Conservation (phyloP, 2,797 vertebrate species). For the Philypnodon macrostomus region DNA sequence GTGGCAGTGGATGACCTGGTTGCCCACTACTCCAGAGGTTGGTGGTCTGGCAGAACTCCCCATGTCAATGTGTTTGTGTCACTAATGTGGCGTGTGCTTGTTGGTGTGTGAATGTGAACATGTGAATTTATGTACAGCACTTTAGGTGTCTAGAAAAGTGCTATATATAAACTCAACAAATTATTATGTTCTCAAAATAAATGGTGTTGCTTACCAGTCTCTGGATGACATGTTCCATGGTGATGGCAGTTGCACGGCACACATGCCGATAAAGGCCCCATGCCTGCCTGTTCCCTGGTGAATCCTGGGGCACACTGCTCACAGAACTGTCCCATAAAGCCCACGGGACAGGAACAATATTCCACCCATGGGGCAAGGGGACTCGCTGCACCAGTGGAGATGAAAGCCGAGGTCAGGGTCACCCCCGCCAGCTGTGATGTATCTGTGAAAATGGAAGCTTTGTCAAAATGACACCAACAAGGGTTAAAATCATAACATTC, state of each 20-base stretch:
- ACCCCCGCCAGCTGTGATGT: conserved; percentile 77
- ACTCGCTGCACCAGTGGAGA: conserved; percentile 1
- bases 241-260: conserved; percentile 87
- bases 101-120: no score
- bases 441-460: conserved; percentile 65
- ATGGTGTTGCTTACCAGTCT: conserved; percentile 74
- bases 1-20: no score
- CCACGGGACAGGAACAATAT: conserved; percentile 81
- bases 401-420: conserved; percentile 74
- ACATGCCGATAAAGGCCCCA: conserved; percentile 73
- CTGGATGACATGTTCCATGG: conserved; percentile 85
- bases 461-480: conserved; percentile 13
- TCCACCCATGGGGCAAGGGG: conserved; percentile 85
- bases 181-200: no score
- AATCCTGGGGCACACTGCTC: conserved; percentile 82
- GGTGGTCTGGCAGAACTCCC: no score
- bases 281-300: conserved; percentile 73
- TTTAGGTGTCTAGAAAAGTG: no score
- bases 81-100: no score
- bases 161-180: no score
- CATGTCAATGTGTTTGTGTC: no score
- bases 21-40: no score
- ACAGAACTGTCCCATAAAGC: conserved; percentile 85
- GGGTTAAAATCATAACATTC: conserved; percentile 22
- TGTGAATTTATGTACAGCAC: no score